Evolutionary conservation across 1,140 invertebrate species (phyloP), one percentile per base, ranked within the genome.

Genomic region (Popillia japonica): DNA sequence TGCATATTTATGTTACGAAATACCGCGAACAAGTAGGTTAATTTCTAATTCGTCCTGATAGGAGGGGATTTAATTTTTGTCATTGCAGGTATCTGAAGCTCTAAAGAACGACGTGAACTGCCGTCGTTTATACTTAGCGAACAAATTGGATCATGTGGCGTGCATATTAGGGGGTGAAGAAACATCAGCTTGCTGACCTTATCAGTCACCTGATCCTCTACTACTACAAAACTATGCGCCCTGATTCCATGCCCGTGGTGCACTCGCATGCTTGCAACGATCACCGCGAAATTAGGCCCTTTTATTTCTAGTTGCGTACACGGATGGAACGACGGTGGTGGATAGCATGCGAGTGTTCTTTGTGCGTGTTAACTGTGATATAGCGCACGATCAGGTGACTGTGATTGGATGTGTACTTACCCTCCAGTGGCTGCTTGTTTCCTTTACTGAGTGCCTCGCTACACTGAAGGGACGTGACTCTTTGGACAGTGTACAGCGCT

Each of bases 1-100:
- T 98, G 77, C 97, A 97, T 86, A 96, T 97, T 86, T 98, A 98
- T 88, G 95, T 97, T 84, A 95, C 93, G 83, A 97, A 96, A 89
- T 98, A 98, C 88, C 94, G 94, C 88, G 95, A 96, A 88, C 93
- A 94, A 90, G 95, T 97, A 88, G 91, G 89, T 89, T n/a, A 48
- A 27, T n/a, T 8, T 34, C 7, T 22, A n/a, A 59, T 59, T n/a
- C n/a, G n/a, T 10, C 41, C 41, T 6, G 41, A 42, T 59, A 59
- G n/a, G 6, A 59, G n/a, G n/a, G n/a, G 55, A n/a, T 23, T 0
- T 64, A 27, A 17, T 11, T 64, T 78, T 75, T 75, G n/a, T 48
- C n/a, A 11, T 61, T 76, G 9, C 76, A 82, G 93, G 93, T 94
- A 80, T 87, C 96, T 83, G 92, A 95, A 88, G 93, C 94, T 80